These are phyloP conservation scores for Oreonectes daqikongensis DNA, from an alignment of 2,797 vertebrate genomes.

Conservation along the genomic window DNA sequence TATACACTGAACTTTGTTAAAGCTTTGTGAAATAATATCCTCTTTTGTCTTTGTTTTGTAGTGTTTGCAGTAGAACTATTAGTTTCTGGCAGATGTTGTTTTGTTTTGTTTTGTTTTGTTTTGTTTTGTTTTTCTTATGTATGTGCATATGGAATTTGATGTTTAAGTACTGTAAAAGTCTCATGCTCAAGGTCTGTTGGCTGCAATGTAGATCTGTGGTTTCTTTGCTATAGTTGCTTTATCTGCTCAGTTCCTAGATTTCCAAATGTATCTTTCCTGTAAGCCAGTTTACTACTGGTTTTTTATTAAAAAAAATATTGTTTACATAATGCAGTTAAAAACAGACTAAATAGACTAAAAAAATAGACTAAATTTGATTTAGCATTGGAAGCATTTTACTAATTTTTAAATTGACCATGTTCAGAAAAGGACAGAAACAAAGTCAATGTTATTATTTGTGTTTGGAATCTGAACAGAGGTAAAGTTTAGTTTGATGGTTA, in stretches of 20 bases:
- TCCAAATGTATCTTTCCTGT: constrained; percentile 23
- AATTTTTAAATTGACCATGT: neutral
- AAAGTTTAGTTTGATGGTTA: neutral
- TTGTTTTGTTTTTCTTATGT: constrained; percentile 68
- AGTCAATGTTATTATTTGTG: neutral
- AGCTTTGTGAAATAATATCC: constrained; percentile 50
- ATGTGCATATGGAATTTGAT: constrained; percentile 68
- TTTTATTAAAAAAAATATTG: neutral
- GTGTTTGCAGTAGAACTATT: constrained; percentile 67
- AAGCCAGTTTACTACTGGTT: neutral
- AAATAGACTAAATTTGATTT: neutral
- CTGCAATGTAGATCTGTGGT: constrained; percentile 58
- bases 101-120: constrained; percentile 62
- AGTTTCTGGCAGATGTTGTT: constrained; percentile 64
- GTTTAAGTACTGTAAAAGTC: constrained; percentile 35
- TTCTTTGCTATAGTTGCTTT: constrained; percentile 33
- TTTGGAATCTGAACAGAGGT: neutral
- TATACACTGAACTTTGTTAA: constrained; percentile 62
- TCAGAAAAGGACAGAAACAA: neutral
- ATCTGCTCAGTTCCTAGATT: constrained; percentile 16
- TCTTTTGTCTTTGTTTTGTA: constrained; percentile 42
- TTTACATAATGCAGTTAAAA: neutral
- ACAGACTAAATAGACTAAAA: neutral
- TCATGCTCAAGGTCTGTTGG: constrained; percentile 67
- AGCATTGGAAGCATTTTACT: neutral